These are phyloP conservation scores for Euleptes europaea DNA, from an alignment of 2,113 vertebrate species.

Conservation along the genomic window DNA sequence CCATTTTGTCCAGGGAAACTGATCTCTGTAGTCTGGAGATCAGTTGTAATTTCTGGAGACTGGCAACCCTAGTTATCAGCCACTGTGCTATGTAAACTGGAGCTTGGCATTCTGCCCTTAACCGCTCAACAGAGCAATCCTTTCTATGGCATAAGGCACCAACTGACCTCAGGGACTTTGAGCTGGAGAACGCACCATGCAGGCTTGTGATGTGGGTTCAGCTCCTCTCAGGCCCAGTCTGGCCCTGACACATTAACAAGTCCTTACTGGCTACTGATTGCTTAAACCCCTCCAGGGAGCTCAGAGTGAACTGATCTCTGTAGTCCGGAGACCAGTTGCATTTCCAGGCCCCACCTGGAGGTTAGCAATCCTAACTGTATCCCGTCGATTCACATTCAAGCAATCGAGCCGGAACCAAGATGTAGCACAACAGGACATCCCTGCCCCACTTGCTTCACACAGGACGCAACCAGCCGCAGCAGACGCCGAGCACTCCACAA, in stretches of 20 bases:
- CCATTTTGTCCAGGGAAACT: too few species aligned
- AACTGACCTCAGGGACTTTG: not conserved
- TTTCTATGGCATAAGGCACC: not conserved
- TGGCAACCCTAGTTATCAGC: not conserved
- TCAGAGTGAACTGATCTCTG: too few species aligned
- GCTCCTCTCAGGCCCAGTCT: not conserved
- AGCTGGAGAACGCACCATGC: not conserved
- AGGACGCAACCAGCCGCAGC: not conserved
- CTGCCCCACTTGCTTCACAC: not conserved
- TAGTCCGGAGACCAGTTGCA: too few species aligned
- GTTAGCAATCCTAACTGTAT: too few species aligned
- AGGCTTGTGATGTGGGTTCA: too few species aligned
- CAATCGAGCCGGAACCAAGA: not conserved
- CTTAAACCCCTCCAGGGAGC: too few species aligned
- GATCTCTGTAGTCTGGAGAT: too few species aligned
- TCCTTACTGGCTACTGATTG: not conserved
- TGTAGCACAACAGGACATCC: not conserved
- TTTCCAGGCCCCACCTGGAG: too few species aligned
- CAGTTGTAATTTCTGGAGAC: too few species aligned
- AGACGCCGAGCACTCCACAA: too few species aligned
- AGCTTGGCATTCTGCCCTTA: not conserved
- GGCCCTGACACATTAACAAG: too few species aligned
- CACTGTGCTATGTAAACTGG: not conserved
- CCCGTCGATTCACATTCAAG: not conserved
- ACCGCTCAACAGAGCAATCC: not conserved